Conservation (phyloP, 2,888 invertebrate genomes). For the Hydroisotoma schaefferi region DNA sequence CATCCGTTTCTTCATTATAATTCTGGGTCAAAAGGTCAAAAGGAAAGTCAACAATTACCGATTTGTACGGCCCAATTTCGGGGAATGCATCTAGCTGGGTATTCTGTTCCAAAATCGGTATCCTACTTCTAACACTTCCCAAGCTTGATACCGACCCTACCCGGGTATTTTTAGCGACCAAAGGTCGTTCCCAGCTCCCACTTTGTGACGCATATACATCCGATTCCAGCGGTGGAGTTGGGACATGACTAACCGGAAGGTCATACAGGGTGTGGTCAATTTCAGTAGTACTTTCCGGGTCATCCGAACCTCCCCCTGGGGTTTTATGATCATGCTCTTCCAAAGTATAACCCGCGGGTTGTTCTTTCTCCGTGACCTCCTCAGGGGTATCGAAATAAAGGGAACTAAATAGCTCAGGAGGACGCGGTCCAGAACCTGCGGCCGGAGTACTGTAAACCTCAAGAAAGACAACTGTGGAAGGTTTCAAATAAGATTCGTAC, state of each 20-base stretch:
- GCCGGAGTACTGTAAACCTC: neutral
- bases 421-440: neutral
- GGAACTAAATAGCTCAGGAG: too few relatives aligned
- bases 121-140: neutral
- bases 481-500: neutral
- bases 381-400: too few relatives aligned
- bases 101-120: neutral
- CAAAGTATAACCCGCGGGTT: neutral
- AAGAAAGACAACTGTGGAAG: neutral
- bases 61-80: constrained; percentile 30
- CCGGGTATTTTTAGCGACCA: neutral
- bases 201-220: neutral
- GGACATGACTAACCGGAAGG: constrained; percentile 31
- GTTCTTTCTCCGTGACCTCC: constrained; percentile 1
- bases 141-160: neutral
- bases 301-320: too few relatives aligned
- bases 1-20: constrained; percentile 32
- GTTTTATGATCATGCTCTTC: neutral
- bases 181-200: neutral
- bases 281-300: constrained; percentile 8
- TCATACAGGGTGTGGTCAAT: constrained; percentile 2
- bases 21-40: constrained; percentile 22
- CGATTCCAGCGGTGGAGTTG: constrained; percentile 35
- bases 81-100: constrained; percentile 29
- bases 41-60: constrained; percentile 30